Evolutionary conservation across 2,113 vertebrate genomes (phyloP).

Genomic region (Pyxicephalus adspersus): DNA sequence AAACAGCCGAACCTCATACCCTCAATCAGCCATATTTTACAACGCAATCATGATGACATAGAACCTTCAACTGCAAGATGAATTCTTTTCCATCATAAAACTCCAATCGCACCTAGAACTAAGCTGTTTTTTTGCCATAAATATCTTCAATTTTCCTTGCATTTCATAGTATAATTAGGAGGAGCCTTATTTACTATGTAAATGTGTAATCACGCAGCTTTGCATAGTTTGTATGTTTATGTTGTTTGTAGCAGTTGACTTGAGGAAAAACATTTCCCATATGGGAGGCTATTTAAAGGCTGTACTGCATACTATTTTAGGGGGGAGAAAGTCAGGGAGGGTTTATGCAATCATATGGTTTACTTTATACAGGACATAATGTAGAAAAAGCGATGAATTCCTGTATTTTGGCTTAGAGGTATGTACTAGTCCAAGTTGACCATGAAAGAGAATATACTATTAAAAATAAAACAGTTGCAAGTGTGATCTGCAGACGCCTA

Average conservation of each 20-base stretch:
- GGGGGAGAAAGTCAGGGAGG: neutral
- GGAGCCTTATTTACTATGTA: neutral
- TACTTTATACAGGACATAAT: neutral
- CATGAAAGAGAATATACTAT: no score
- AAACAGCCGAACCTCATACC: neutral
- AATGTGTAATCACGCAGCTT: constrained; percentile 26
- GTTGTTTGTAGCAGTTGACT: constrained; percentile 8
- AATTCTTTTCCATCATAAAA: neutral
- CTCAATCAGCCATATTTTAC: constrained; percentile 13
- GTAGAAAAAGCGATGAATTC: neutral
- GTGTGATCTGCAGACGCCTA: no score
- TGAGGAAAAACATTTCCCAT: constrained; percentile 35
- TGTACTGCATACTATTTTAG: no score
- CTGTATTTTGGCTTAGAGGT: neutral
- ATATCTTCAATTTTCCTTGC: neutral
- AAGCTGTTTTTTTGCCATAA: neutral
- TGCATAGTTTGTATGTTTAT: constrained; percentile 9
- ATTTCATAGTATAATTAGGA: constrained; percentile 1
- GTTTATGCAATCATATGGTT: constrained; percentile 15
- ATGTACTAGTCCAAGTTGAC: no score
- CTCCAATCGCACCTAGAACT: neutral
- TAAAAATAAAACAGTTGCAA: no score
- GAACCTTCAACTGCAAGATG: neutral
- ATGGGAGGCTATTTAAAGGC: constrained; percentile 8
- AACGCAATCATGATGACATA: constrained; percentile 15